Conservation (phyloP, 2,888 invertebrate species). For the Plebejus argus region DNA sequence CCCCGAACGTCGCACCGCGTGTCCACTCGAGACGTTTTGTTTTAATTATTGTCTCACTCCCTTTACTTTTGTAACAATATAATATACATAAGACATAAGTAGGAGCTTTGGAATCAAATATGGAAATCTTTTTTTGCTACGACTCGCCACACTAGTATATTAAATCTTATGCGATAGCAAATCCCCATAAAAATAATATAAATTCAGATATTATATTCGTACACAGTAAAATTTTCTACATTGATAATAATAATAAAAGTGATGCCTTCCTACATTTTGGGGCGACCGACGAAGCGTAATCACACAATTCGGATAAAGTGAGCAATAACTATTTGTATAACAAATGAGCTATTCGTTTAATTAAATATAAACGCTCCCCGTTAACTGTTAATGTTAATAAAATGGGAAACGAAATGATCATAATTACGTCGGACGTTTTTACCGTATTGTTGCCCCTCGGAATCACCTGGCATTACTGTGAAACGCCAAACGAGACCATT, state of each 20-base stretch:
- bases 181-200: background rate
- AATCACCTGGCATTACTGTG: conserved; percentile 77
- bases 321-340: conserved; percentile 31
- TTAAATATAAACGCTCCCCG: conserved; percentile 57
- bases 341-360: conserved; percentile 48
- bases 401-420: conserved; percentile 73
- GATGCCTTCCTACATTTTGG: background rate
- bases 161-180: background rate
- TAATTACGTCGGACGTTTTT: conserved; percentile 73
- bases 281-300: background rate
- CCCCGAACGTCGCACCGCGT: conserved; percentile 61
- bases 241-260: background rate
- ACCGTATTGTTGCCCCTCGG: conserved; percentile 69
- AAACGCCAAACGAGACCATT: conserved; percentile 74
- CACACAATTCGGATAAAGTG: conserved; percentile 21
- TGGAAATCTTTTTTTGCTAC: background rate
- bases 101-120: background rate
- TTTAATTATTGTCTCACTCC: conserved; percentile 29
- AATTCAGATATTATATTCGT: background rate
- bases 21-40: conserved; percentile 41
- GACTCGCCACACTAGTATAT: too few relatives aligned
- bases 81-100: too few relatives aligned
- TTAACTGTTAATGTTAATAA: conserved; percentile 71
- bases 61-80: background rate
- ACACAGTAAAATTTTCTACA: background rate